Conservation (phyloP, 23 tunicate species). For the Phallusia fumigata region DNA sequence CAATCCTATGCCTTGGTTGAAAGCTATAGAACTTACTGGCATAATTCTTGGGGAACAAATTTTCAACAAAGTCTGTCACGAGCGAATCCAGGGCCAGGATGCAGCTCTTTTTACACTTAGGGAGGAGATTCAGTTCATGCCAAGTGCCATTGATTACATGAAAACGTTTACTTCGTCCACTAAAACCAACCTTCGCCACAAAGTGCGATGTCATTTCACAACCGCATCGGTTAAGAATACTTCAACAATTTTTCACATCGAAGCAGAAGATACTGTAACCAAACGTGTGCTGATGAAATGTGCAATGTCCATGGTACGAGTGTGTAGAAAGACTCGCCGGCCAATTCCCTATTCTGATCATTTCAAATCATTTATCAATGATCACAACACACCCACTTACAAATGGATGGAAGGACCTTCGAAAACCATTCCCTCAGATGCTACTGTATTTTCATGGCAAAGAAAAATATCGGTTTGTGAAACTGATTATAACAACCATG, state of each 20-base stretch:
- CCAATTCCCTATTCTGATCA: not conserved
- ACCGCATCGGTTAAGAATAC: not conserved
- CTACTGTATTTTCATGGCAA: not conserved
- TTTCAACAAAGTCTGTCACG: not conserved
- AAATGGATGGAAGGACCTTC: not conserved
- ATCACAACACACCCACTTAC: not conserved
- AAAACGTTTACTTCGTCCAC: not conserved
- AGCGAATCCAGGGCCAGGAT: not conserved
- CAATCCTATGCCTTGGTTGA: not conserved
- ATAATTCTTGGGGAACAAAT: too few relatives aligned
- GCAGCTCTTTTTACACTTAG: not conserved
- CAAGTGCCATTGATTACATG: not conserved
- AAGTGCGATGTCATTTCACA: not conserved
- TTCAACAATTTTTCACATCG: not conserved
- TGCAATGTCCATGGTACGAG: not conserved
- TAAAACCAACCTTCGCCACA: not conserved
- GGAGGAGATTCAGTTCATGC: not conserved
- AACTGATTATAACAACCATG: not conserved
- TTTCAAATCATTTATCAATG: not conserved
- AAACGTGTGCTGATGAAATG: not conserved
- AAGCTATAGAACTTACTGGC: not conserved
- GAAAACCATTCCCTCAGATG: not conserved
- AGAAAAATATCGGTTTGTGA: not conserved
- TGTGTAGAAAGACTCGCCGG: not conserved
- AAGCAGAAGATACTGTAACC: not conserved